These are phyloP conservation scores for Galbula dea DNA, from an alignment of 2,113 vertebrate species.

Conservation along the genomic window DNA sequence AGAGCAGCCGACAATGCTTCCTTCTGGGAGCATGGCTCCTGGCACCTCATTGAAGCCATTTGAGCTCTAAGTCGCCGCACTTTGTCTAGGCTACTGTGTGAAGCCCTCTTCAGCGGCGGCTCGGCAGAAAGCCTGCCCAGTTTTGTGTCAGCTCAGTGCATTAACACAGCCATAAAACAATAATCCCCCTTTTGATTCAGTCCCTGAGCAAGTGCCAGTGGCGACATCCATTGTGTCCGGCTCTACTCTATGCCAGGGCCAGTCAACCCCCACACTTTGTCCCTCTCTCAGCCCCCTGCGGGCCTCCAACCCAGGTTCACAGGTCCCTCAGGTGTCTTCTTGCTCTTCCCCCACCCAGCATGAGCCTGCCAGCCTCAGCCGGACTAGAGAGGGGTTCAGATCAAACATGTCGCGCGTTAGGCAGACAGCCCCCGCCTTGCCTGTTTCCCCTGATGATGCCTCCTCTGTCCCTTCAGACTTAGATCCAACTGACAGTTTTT, in stretches of 20 bases:
- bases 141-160: conserved; percentile 44
- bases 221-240: background rate
- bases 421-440: conserved; percentile 5
- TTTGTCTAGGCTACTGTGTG: conserved; percentile 19
- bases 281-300: background rate
- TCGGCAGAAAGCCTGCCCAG: conserved; percentile 18
- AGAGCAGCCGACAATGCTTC: background rate
- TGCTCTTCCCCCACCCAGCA: background rate
- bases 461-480: conserved; percentile 64
- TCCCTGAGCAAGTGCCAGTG: conserved; percentile 12
- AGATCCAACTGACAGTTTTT: conserved; percentile 80
- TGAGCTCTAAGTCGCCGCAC: conserved; percentile 19
- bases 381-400: background rate
- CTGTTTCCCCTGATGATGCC: conserved; percentile 57
- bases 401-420: background rate
- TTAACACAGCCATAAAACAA: conserved; percentile 51
- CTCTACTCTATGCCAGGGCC: background rate
- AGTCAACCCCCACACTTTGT: background rate
- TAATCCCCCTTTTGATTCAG: conserved; percentile 49
- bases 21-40: conserved; percentile 50
- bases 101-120: background rate
- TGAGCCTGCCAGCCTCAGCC: background rate
- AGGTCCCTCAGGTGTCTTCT: background rate
- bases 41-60: conserved; percentile 42
- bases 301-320: background rate